Percentiles rank a stretch among this genome's conserved stretches.
These are phyloP conservation scores for Parapsyche elsis DNA, from an alignment of 1,140 invertebrate genomes.

Conservation along the genomic window DNA sequence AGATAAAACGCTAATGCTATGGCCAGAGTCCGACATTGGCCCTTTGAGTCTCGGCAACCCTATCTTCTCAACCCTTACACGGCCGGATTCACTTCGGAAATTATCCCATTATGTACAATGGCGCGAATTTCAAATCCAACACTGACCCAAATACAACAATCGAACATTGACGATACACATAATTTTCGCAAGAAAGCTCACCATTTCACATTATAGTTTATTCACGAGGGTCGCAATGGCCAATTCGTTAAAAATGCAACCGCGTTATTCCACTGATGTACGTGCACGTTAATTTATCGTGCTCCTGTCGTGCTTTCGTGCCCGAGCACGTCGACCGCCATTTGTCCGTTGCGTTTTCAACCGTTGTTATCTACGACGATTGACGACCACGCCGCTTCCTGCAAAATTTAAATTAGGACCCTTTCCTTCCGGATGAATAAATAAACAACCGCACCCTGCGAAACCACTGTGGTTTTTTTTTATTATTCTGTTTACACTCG, in stretches of 20 bases:
- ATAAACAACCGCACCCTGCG: not conserved
- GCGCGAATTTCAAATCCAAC: not conserved
- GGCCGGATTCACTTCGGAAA: not conserved
- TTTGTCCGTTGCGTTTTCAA: slow-evolving; percentile 32
- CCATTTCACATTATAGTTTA: too few species aligned
- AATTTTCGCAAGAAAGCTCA: too few species aligned
- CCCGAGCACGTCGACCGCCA: slow-evolving; percentile 12
- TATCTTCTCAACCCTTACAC: not conserved
- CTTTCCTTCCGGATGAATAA: not conserved
- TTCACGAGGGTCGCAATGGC: too few species aligned
- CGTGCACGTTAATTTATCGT: slow-evolving; percentile 26
- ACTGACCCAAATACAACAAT: too few species aligned
- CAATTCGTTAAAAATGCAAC: too few species aligned
- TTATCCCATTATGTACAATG: slow-evolving; percentile 2
- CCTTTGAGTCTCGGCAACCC: not conserved
- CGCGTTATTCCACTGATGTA: too few species aligned
- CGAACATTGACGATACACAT: too few species aligned
- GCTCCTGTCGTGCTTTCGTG: slow-evolving; percentile 16
- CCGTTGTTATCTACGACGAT: slow-evolving; percentile 35
- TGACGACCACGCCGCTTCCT: slow-evolving; percentile 32
- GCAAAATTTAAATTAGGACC: slow-evolving; percentile 35
- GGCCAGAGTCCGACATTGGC: not conserved
- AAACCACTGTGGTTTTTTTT: not conserved
- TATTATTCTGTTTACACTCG: not conserved
- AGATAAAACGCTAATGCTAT: slow-evolving; percentile 2